A percentile compares a stretch with the other conserved stretches of the same genome.
Evolutionary conservation across 2,888 invertebrate genomes (phyloP).

Genomic region (Polietes domitor): DNA sequence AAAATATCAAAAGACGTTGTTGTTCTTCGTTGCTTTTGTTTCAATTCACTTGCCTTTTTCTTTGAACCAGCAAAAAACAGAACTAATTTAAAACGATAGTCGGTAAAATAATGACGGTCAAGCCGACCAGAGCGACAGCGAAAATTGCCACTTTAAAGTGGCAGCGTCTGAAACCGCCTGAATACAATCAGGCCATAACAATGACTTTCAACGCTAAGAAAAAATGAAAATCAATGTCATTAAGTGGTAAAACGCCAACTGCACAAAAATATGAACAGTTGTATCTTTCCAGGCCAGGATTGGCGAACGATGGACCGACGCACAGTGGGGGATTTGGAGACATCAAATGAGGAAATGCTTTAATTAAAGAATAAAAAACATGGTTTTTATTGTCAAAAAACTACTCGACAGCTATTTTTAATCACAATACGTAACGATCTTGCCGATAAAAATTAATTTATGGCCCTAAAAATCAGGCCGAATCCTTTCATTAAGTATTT

Average conservation of each 20-base stretch:
- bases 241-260: slow-evolving; percentile 22
- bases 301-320: neutral
- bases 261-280: slow-evolving; percentile 11
- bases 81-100: neutral
- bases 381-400: too few species aligned
- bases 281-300: neutral
- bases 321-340: too few species aligned
- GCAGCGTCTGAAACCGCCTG: neutral
- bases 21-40: neutral
- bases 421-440: too few species aligned
- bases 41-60: neutral
- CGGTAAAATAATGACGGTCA: slow-evolving; percentile 4
- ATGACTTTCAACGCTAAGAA: slow-evolving; percentile 20
- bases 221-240: slow-evolving; percentile 33
- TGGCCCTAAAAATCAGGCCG: too few species aligned
- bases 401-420: too few species aligned
- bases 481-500: too few species aligned
- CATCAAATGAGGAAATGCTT: too few species aligned
- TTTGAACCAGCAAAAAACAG: neutral
- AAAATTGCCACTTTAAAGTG: slow-evolving; percentile 29
- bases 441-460: too few species aligned
- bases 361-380: too few species aligned
- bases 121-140: neutral
- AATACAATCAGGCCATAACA: slow-evolving; percentile 23
- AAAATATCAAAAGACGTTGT: neutral